Percentiles rank a stretch among this genome's conserved stretches.
Evolutionary conservation across 2,113 vertebrate species (phyloP).

Genomic region (Panthera leo): DNA sequence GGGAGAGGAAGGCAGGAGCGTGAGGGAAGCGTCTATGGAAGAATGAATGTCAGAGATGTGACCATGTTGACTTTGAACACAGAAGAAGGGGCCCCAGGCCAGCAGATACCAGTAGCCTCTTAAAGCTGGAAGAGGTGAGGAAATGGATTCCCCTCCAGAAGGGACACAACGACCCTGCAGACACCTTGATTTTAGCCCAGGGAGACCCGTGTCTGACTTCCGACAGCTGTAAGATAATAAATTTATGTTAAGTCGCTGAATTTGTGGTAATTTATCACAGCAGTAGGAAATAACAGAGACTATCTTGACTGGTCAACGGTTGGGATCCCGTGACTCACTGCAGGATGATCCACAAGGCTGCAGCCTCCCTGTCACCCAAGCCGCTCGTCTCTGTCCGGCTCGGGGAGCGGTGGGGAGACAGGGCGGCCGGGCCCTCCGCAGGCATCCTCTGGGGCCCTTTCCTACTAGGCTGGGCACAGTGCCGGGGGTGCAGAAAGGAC

Average conservation of each 20-base stretch:
- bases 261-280: background rate
- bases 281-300: background rate
- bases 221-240: background rate
- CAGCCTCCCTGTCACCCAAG: background rate
- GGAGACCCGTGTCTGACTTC: background rate
- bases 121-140: background rate
- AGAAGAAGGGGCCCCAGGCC: background rate
- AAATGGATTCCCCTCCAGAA: background rate
- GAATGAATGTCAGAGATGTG: background rate
- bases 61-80: background rate
- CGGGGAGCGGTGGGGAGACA: background rate
- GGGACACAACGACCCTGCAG: background rate
- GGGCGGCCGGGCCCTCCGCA: too few species aligned
- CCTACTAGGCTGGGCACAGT: background rate
- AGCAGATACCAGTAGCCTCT: background rate
- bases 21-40: background rate
- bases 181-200: background rate
- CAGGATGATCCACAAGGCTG: background rate
- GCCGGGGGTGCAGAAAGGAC: background rate
- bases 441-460: background rate
- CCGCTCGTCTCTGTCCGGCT: background rate
- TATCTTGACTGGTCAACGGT: background rate
- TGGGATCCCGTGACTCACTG: background rate
- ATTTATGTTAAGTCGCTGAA: background rate
- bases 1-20: background rate